Base-by-base conservation (phyloP, 1,140 invertebrate genomes). In the Heliconius melpomene region DNA sequence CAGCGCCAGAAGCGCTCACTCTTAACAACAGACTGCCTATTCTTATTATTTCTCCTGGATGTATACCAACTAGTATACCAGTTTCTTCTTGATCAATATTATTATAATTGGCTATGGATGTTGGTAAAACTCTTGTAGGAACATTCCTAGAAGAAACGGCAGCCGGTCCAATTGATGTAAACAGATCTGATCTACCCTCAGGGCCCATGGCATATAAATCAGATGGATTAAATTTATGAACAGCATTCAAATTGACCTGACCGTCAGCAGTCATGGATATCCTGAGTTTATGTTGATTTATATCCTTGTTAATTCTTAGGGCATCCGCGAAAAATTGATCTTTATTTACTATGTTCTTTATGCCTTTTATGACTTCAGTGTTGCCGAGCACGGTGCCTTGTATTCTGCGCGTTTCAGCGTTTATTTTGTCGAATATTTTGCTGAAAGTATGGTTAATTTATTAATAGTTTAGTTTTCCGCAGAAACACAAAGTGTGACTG, bases 391-490 rank as follows among this genome's bases (percentile, higher is more conserved):
- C 79, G 2, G 82, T 60, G 38, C 93, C 93, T 80, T 90, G 85
- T 2, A 92, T 80, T 73, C 93, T 84, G 26, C 92, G 84, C 0
- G 93, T 88, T 79, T 94, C 93, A 8, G 93, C 92, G 75, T 89
- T 93, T 46, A 93, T 84, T 84, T 94, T 94, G 81, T 93, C 93
- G 70, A 94, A 94, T 74, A 93, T 91, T 93, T 90, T 94, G 74
- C 93, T 94, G 87, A 36, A 85, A 87, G 66, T 46, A 16, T 46
- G 5, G 5, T 46, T 16, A 46, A 46, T 46, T 46, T 46, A 16
- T 46, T 16, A 16, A 16, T 46, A 36, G 32, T 36, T 36, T 36
- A 36, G 7, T 36, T 36, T 36, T 36, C 32, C 32, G 32, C 6
- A 36, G 32, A 36, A 36, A 6, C 32, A 36, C 32, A 36, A 36